Evolutionary conservation across 2,113 vertebrate species (phyloP).

Genomic region (Cairina moschata): DNA sequence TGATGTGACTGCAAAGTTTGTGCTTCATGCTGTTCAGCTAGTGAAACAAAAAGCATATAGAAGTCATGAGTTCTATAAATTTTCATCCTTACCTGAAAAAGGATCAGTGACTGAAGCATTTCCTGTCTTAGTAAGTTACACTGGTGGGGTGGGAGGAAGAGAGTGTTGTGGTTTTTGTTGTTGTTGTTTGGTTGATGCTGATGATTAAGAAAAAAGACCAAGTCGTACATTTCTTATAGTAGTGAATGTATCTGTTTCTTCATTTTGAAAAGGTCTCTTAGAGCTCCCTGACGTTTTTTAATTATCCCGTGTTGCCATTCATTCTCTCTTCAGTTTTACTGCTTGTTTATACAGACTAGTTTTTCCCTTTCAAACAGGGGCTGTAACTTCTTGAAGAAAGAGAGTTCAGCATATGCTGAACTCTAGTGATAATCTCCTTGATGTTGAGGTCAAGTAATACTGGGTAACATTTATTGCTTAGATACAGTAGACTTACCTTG

Average conservation of each 20-base stretch:
- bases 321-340: background rate
- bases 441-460: background rate
- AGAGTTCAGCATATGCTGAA: background rate
- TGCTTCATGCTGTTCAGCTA: slow-evolving; percentile 94
- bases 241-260: background rate
- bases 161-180: background rate
- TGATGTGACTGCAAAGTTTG: slow-evolving; percentile 96
- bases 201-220: background rate
- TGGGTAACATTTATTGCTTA: background rate
- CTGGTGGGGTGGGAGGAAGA: background rate
- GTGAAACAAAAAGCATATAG: slow-evolving; percentile 95
- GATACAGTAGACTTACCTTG: background rate
- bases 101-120: slow-evolving; percentile 93
- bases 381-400: too few species aligned
- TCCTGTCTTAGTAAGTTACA: slow-evolving; percentile 88
- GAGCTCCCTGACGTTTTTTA: background rate
- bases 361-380: background rate
- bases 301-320: background rate
- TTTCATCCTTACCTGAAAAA: slow-evolving; percentile 92
- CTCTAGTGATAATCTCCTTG: background rate
- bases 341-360: background rate
- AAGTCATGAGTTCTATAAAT: slow-evolving; percentile 98
- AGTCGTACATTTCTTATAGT: background rate
- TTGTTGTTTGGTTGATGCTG: background rate
- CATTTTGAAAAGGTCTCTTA: background rate